phyloP scores from a whole-genome alignment of 2,888 invertebrate genomes.

The Eueremaeus valkanovi region DNA sequence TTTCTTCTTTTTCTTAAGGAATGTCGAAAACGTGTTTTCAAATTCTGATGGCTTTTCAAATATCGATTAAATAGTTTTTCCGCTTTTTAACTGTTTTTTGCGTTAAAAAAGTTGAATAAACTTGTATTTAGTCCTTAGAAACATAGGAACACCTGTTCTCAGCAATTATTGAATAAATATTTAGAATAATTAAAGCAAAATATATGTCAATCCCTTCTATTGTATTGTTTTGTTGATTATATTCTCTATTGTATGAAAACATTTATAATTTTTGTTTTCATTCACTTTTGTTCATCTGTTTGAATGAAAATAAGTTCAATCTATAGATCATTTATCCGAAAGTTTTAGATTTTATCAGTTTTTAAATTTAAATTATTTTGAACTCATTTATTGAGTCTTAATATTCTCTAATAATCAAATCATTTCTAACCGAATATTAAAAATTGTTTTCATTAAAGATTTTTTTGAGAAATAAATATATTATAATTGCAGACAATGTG shows the following conservation, averaged over 20 bases:
- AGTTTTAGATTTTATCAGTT: too few species aligned
- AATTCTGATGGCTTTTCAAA: neutral
- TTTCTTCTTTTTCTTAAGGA: too few species aligned
- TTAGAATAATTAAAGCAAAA: neutral
- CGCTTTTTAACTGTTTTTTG: neutral
- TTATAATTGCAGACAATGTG: neutral
- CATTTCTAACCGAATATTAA: too few species aligned
- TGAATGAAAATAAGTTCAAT: too few species aligned
- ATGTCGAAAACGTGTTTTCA: slow-evolving; percentile 31
- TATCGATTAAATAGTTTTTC: neutral
- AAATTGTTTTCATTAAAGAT: neutral
- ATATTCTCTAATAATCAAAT: too few species aligned
- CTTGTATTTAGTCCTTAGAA: neutral
- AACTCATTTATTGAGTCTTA: too few species aligned
- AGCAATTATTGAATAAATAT: neutral
- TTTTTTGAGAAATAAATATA: neutral
- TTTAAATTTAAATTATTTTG: too few species aligned
- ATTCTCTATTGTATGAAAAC: neutral
- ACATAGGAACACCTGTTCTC: slow-evolving; percentile 25
- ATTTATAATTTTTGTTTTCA: neutral
- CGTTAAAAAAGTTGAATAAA: slow-evolving; percentile 22
- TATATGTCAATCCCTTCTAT: neutral
- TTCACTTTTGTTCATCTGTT: neutral
- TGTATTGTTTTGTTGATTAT: neutral
- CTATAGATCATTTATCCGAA: too few species aligned